These are phyloP conservation scores for Sylvicola cinctus DNA, from an alignment of 2,888 invertebrate species.

Conservation along the genomic window DNA sequence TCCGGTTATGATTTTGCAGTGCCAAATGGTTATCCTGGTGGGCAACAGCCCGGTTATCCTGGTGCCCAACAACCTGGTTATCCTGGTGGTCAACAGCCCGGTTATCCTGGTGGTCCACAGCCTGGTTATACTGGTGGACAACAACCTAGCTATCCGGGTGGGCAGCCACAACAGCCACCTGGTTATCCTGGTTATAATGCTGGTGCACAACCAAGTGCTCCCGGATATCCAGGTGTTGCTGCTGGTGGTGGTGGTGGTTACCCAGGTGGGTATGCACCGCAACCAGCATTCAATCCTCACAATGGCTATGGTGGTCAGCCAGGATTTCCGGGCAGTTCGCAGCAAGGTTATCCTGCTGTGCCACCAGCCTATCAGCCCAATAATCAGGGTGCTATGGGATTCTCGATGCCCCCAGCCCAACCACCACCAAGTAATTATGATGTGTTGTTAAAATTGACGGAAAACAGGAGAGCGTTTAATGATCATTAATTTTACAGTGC, in stretches of 20 bases:
- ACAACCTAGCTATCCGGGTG: slow-evolving; percentile 7
- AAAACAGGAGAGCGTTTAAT: no score
- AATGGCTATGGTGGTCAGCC: slow-evolving; percentile 3
- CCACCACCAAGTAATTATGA: slow-evolving; percentile 6
- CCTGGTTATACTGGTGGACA: slow-evolving; percentile 2
- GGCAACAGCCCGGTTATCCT: slow-evolving; percentile 16
- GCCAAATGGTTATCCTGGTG: slow-evolving; percentile 6
- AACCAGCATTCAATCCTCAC: background rate
- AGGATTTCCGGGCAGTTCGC: background rate
- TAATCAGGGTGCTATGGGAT: slow-evolving; percentile 2
- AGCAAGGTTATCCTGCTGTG: slow-evolving; percentile 6
- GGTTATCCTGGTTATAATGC: slow-evolving; percentile 2
- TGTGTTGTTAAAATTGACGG: no score
- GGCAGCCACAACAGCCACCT: slow-evolving; percentile 1
- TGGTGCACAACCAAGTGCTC: slow-evolving; percentile 5
- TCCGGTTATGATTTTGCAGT: background rate
- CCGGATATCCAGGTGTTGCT: slow-evolving; percentile 6
- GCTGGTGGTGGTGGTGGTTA: no score
- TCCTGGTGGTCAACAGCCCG: slow-evolving; percentile 6
- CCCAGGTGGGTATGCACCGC: background rate
- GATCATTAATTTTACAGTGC: no score
- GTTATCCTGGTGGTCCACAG: slow-evolving; percentile 2
- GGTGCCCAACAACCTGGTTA: slow-evolving; percentile 11
- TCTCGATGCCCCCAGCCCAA: slow-evolving; percentile 6
- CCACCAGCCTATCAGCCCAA: slow-evolving; percentile 10